These are phyloP conservation scores for Agelaius phoeniceus DNA, from an alignment of 2,113 vertebrate genomes.

Conservation along the genomic window DNA sequence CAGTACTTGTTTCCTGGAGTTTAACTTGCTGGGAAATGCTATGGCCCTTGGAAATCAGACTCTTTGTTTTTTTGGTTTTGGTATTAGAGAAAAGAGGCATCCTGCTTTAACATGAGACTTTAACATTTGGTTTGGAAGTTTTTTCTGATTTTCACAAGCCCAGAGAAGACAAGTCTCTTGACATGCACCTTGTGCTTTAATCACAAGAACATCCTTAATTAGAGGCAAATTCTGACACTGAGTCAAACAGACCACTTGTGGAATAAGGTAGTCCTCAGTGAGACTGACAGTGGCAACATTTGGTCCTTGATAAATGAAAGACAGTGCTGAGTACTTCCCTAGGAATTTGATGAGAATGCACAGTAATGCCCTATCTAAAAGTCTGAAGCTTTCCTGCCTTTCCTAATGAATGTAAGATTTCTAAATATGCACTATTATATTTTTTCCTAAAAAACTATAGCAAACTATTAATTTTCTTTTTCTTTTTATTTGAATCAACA, in stretches of 20 bases:
- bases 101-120: neutral
- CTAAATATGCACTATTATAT: neutral
- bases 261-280: constrained; percentile 8
- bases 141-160: constrained; percentile 5
- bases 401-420: neutral
- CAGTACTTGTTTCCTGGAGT: neutral
- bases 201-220: constrained; percentile 43
- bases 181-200: constrained; percentile 30
- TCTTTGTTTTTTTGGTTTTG: neutral
- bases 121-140: neutral
- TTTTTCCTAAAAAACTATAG: neutral
- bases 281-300: constrained; percentile 34
- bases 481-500: neutral
- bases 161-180: constrained; percentile 18
- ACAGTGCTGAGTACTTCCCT: neutral
- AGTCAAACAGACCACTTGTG: constrained; percentile 21
- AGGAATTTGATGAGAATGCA: constrained; percentile 30
- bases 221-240: constrained; percentile 22
- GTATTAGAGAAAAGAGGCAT: neutral
- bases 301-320: constrained; percentile 36
- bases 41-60: neutral
- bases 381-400: neutral
- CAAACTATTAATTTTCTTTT: neutral
- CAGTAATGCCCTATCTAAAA: neutral
- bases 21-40: neutral